Base-by-base conservation (phyloP, 2,113 vertebrate genomes). In the Megaceryle maxima region DNA sequence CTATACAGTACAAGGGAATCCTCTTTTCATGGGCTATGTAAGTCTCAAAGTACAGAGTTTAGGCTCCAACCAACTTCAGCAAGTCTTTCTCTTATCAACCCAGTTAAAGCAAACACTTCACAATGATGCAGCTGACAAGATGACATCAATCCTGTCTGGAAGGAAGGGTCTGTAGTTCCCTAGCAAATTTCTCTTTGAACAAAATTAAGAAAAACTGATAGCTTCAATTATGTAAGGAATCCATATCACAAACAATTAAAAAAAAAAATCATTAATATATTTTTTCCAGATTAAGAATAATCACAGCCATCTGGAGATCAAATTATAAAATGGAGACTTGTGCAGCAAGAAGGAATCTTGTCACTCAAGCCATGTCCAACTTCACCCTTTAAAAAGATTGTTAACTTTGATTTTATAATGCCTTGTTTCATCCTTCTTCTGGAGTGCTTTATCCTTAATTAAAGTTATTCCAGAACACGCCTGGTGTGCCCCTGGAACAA, bases 241-340 rank as follows among this genome's bases (percentile, higher is more conserved):
- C 94, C 87, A 75, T 93, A 83, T 73, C 59, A 77, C 67, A 95
- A 53, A 16, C 60, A 89, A 81, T 93, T 83, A 35, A 57, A 86
- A 83, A 46, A 39, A 48, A 48, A 69, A 92, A 73, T 74, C 70
- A 87, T 94, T 85, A 94, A 90, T 93, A 76, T 94, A 88, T 79
- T 96, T 88, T 94, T 95, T 75, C 80, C 93, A 93, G 91, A 77
- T 81, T 94, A 80, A 90, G 86, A 97, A 94, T 48, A 89, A 78
- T 91, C 86, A 73, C 55, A 94, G 76, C 87, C 94, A 96, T 92
- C 94, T 97, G 90, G 96, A 88, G 91, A 94, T 69, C 31, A 96
- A 94, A 82, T 56, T 93, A 84, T 55, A 89, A 83, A 93, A 83
- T 84, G 29, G 76, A 76, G 91, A 90, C 56, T 96, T 80, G 81